Percentiles rank a stretch among this genome's conserved stretches.
phyloP scores from a whole-genome alignment of 1,140 invertebrate species.

The Pseudomyrmex flavicornis region DNA sequence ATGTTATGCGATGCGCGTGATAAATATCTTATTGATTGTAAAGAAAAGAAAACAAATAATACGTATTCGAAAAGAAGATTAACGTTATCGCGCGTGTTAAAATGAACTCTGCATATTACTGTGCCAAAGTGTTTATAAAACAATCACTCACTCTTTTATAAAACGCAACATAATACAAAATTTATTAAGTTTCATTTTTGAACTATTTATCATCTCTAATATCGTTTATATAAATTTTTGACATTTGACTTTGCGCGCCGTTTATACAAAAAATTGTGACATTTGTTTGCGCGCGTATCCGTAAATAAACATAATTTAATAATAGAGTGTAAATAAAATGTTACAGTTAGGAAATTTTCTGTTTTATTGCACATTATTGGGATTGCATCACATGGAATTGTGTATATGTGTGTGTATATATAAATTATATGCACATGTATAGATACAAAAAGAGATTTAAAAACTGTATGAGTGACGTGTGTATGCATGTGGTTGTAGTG shows the following conservation, averaged over 20 bases:
- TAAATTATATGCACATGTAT: conserved; percentile 46
- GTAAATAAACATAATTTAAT: too few species aligned
- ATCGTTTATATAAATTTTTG: background rate
- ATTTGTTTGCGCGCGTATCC: too few species aligned
- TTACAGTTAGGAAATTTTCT: too few species aligned
- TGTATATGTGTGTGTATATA: conserved; percentile 43
- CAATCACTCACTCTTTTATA: conserved; percentile 31
- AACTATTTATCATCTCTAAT: background rate
- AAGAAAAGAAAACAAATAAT: background rate
- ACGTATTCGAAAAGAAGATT: background rate
- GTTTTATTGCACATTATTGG: too few species aligned
- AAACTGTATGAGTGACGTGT: conserved; percentile 14
- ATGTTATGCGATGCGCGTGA: background rate
- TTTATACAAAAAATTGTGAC: too few species aligned
- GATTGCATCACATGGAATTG: too few species aligned
- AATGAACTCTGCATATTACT: conserved; percentile 32
- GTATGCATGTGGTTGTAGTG: conserved; percentile 4
- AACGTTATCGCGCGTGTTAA: background rate
- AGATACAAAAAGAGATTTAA: conserved; percentile 24
- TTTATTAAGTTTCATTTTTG: background rate
- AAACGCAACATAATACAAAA: background rate
- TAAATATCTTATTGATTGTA: background rate
- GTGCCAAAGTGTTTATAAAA: conserved; percentile 62
- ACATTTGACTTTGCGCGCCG: too few species aligned
- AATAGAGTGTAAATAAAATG: too few species aligned